Evolutionary conservation across 2,797 vertebrate genomes (phyloP).

Genomic region (Falco novaeseelandiae): DNA sequence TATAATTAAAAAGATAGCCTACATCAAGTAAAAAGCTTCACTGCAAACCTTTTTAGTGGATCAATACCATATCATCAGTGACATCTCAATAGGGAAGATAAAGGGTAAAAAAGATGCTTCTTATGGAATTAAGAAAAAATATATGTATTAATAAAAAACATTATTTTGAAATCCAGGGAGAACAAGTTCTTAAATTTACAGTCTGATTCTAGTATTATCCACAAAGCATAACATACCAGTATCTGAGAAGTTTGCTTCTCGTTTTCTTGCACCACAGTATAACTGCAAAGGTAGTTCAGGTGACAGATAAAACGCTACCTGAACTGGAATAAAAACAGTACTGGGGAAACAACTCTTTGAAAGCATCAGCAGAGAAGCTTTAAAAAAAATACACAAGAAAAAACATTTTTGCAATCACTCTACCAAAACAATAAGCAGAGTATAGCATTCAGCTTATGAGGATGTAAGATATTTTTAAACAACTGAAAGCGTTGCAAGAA

Average conservation of each 20-base stretch:
- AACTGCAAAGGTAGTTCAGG: neutral
- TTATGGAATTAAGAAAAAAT: conserved; percentile 6
- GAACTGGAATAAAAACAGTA: neutral
- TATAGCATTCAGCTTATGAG: neutral
- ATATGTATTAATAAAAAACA: neutral
- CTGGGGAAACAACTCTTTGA: neutral
- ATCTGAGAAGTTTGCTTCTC: neutral
- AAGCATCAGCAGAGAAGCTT: neutral
- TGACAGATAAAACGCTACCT: neutral
- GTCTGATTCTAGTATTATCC: neutral
- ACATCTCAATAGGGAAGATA: neutral
- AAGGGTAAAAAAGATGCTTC: neutral
- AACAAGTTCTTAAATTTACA: neutral
- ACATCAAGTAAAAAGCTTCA: conserved; percentile 45
- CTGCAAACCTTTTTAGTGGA: conserved; percentile 52
- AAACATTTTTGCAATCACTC: neutral
- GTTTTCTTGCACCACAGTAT: neutral
- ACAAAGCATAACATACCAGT: neutral
- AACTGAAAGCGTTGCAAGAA: neutral
- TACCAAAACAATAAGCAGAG: neutral
- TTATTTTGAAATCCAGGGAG: neutral
- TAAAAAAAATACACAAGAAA: neutral
- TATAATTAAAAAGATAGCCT: conserved; percentile 50
- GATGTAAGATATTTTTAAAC: neutral
- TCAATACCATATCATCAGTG: conserved; percentile 43